Evolutionary conservation across 2,113 vertebrate genomes (phyloP).

Genomic region (Mormyrus lacerda): DNA sequence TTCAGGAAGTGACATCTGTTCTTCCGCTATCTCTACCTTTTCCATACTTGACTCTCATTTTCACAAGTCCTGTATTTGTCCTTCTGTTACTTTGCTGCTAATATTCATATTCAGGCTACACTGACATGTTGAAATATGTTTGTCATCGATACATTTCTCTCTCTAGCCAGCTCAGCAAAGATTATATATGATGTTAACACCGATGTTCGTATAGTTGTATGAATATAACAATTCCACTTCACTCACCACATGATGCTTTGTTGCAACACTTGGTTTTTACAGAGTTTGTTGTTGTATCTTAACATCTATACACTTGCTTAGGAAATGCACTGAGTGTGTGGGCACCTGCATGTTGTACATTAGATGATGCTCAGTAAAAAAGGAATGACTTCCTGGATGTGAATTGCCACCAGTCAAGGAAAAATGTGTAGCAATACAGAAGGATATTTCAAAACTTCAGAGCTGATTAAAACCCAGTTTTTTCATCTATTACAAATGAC

Average conservation of each 20-base stretch:
- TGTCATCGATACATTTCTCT: background rate
- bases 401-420: background rate
- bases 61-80: background rate
- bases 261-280: background rate
- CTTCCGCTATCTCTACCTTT: background rate
- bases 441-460: background rate
- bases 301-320: background rate
- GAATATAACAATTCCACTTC: background rate
- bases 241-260: background rate
- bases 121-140: background rate
- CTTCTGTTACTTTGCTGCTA: background rate
- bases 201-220: background rate
- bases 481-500: background rate
- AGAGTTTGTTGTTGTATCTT: background rate
- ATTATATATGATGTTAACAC: background rate
- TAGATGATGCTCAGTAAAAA: background rate
- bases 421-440: background rate
- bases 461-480: background rate
- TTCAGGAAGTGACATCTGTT: conserved; percentile 31
- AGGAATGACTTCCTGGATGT: background rate
- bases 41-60: background rate
- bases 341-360: background rate
- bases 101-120: background rate
- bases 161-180: background rate
- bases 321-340: background rate